Evolutionary conservation across 2,797 vertebrate species (phyloP).

Genomic region (Gobio occitaniae): DNA sequence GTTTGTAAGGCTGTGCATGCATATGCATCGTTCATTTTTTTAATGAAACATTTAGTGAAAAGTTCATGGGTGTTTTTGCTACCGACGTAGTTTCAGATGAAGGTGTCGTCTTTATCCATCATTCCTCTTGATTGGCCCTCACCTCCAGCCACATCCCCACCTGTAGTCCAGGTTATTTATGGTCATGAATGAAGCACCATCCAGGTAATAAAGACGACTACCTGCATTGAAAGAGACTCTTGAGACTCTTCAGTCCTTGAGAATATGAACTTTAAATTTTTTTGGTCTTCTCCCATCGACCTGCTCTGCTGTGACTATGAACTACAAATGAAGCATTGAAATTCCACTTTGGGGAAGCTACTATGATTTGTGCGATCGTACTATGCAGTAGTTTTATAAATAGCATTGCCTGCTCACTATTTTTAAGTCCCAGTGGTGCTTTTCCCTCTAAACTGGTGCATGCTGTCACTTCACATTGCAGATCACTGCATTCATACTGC

Average conservation of each 20-base stretch:
- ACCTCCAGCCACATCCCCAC: background rate
- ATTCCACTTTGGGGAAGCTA: conserved; percentile 2
- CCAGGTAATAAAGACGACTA: background rate
- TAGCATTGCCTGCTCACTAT: conserved; percentile 47
- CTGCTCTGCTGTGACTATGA: background rate
- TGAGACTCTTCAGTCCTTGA: conserved; percentile 7
- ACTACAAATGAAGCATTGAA: conserved; percentile 18
- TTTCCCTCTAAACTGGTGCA: conserved; percentile 47
- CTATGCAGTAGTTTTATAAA: conserved; percentile 48
- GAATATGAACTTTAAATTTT: background rate
- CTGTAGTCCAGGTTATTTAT: background rate
- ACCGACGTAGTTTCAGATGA: background rate
- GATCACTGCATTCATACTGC: conserved; percentile 15
- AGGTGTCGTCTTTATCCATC: conserved; percentile 22
- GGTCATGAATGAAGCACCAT: background rate
- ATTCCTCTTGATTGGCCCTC: background rate
- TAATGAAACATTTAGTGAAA: background rate
- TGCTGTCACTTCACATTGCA: conserved; percentile 35
- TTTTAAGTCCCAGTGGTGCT: conserved; percentile 38
- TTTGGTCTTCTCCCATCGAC: background rate
- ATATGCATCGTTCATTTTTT: background rate
- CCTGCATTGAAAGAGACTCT: background rate
- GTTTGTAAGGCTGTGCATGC: background rate
- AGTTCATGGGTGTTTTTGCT: background rate
- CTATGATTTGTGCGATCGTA: conserved; percentile 34